These are phyloP conservation scores for Eretmodus cyanostictus DNA, from an alignment of 2,113 vertebrate species.

Conservation along the genomic window DNA sequence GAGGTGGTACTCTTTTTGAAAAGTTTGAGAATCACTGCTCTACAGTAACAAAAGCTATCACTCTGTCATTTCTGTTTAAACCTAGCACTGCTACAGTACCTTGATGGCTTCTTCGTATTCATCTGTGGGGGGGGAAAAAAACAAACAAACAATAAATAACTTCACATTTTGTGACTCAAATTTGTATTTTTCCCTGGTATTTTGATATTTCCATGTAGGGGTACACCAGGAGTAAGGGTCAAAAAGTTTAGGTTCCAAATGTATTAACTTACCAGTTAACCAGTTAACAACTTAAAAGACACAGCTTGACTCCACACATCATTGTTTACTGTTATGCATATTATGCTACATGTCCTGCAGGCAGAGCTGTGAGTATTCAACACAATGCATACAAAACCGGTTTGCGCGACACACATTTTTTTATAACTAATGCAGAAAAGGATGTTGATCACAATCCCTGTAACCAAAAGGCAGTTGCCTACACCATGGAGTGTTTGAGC, in stretches of 20 bases:
- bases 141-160: slow-evolving; percentile 26
- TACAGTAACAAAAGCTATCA: not conserved
- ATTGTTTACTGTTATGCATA: not conserved
- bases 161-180: not conserved
- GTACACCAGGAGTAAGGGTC: too few relatives aligned
- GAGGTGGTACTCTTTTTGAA: not conserved
- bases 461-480: not conserved
- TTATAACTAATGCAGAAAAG: not conserved
- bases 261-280: not conserved
- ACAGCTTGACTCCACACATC: not conserved
- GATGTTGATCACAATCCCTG: not conserved
- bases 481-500: not conserved
- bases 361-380: not conserved
- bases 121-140: slow-evolving; percentile 60
- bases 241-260: not conserved
- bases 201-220: not conserved
- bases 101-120: slow-evolving; percentile 97
- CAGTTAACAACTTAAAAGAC: not conserved
- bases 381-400: rapidly evolving
- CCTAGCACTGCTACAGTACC: slow-evolving; percentile 66
- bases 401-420: not conserved
- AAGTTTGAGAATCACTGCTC: not conserved
- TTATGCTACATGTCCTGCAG: not conserved
- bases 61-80: not conserved
- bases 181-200: rapidly evolving